Evolutionary conservation across 2,888 invertebrate species (phyloP).

Genomic region (Amorpha juglandis): DNA sequence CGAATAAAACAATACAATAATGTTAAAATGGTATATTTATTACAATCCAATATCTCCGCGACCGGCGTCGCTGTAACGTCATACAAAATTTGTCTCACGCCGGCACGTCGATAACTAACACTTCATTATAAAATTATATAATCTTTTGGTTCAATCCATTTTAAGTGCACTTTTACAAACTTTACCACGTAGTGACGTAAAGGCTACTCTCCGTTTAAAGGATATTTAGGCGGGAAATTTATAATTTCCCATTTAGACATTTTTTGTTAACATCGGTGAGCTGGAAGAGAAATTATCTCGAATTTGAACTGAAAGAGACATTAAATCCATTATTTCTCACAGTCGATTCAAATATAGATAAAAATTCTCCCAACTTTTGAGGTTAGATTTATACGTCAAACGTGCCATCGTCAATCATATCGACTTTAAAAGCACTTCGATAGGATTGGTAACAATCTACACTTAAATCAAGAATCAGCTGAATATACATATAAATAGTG

Average conservation of each 20-base stretch:
- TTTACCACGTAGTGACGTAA: slow-evolving; percentile 69
- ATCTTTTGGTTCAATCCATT: slow-evolving; percentile 82
- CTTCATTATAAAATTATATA: slow-evolving; percentile 83
- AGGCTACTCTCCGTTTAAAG: slow-evolving; percentile 57
- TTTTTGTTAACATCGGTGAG: slow-evolving; percentile 25
- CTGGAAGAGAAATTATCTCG: slow-evolving; percentile 8
- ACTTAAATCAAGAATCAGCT: slow-evolving; percentile 17
- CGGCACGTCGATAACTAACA: slow-evolving; percentile 73
- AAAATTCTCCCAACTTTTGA: slow-evolving; percentile 13
- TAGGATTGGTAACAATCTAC: slow-evolving; percentile 18
- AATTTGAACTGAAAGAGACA: slow-evolving; percentile 1
- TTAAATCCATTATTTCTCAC: neutral
- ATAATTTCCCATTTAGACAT: slow-evolving; percentile 59
- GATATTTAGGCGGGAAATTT: slow-evolving; percentile 64
- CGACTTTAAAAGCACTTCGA: slow-evolving; percentile 13
- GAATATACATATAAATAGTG: slow-evolving; percentile 21
- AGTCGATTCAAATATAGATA: neutral
- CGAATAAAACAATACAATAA: slow-evolving; percentile 62
- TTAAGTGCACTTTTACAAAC: slow-evolving; percentile 82
- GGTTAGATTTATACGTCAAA: neutral
- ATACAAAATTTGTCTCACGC: slow-evolving; percentile 79
- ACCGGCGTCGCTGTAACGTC: slow-evolving; percentile 68
- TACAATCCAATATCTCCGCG: slow-evolving; percentile 79
- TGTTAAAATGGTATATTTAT: slow-evolving; percentile 84
- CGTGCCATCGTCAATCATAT: neutral